These are phyloP conservation scores for Ophion costatus DNA, from an alignment of 2,888 invertebrate genomes.

Conservation along the genomic window DNA sequence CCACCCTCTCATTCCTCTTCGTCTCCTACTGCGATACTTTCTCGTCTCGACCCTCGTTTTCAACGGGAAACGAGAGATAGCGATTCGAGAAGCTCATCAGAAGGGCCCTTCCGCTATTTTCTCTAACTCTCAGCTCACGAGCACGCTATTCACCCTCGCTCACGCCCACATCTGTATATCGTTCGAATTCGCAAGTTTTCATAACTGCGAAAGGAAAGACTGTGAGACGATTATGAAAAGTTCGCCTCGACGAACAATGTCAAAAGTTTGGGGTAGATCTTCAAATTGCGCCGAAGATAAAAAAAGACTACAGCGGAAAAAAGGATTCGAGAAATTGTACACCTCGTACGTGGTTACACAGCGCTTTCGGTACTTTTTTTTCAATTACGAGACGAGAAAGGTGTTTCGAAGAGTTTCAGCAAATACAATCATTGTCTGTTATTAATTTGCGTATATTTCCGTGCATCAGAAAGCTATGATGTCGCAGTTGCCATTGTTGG, in stretches of 20 bases:
- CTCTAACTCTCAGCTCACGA: slow-evolving; percentile 51
- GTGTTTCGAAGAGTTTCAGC: too few species aligned
- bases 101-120: slow-evolving; percentile 67
- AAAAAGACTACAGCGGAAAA: too few species aligned
- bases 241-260: not conserved
- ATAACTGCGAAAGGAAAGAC: slow-evolving; percentile 8
- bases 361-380: too few species aligned
- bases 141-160: slow-evolving; percentile 21
- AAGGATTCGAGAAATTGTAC: too few species aligned
- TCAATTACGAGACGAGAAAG: too few species aligned
- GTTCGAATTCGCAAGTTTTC: slow-evolving; percentile 16
- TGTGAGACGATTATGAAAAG: slow-evolving; percentile 27
- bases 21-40: slow-evolving; percentile 35
- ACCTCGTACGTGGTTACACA: too few species aligned
- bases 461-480: too few species aligned
- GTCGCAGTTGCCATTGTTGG: too few species aligned
- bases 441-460: too few species aligned
- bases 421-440: too few species aligned
- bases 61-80: slow-evolving; percentile 65
- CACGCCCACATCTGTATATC: slow-evolving; percentile 10
- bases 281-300: too few species aligned
- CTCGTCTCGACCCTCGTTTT: slow-evolving; percentile 56
- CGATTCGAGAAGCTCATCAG: slow-evolving; percentile 76
- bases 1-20: slow-evolving; percentile 17
- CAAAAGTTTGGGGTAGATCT: too few species aligned